Evolutionary conservation across 1,140 invertebrate species (phyloP).

Genomic region (Danaus melanippus): DNA sequence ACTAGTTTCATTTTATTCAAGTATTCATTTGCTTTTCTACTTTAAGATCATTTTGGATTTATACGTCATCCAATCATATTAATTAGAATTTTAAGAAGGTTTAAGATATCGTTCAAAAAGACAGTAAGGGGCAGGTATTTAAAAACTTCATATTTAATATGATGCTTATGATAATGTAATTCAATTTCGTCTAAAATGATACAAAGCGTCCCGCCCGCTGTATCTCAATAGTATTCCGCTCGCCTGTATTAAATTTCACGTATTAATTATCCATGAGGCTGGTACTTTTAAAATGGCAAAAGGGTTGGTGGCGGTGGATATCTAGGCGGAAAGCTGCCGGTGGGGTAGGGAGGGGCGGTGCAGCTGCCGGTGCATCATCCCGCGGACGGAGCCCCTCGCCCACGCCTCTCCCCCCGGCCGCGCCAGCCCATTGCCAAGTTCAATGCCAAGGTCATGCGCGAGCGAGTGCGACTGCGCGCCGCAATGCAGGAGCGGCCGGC

Average conservation of each 20-base stretch:
- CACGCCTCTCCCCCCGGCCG: conserved; percentile 25
- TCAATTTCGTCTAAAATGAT: no score
- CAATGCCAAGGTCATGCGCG: conserved; percentile 74
- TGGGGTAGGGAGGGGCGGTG: conserved; percentile 40
- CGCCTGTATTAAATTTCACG: conserved; percentile 2
- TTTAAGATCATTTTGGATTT: no score
- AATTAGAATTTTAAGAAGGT: no score
- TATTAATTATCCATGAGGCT: conserved; percentile 11
- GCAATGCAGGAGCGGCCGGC: conserved; percentile 72
- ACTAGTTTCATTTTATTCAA: no score
- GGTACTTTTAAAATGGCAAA: conserved; percentile 29
- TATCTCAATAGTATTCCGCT: no score
- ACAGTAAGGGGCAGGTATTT: no score
- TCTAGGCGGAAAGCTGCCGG: conserved; percentile 44
- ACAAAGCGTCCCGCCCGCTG: no score
- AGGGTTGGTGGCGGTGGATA: conserved; percentile 29
- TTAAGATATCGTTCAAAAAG: no score
- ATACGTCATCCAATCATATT: no score
- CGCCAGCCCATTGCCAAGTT: conserved; percentile 70
- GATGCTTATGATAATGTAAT: no score
- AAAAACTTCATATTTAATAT: no score
- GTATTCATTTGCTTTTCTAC: no score
- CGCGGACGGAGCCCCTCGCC: conserved; percentile 27
- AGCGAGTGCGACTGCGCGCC: conserved; percentile 70
- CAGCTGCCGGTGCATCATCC: conserved; percentile 56